These are phyloP conservation scores for Python bivittatus DNA, from an alignment of 2,113 vertebrate genomes.

Conservation along the genomic window DNA sequence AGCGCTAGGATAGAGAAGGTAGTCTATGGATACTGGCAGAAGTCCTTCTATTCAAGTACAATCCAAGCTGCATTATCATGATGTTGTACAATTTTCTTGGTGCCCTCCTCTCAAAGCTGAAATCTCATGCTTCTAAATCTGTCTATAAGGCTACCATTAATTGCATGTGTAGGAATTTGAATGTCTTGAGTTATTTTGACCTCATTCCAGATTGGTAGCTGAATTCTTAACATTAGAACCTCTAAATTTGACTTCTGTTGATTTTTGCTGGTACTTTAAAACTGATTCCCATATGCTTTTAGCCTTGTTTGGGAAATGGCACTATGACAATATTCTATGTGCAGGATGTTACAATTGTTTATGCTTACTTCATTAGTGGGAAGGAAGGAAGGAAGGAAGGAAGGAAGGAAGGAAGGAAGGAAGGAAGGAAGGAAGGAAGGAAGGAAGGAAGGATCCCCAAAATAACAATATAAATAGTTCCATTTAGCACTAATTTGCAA, in stretches of 20 bases:
- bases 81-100: background rate
- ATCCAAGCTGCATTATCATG: background rate
- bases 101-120: background rate
- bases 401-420: conserved; percentile 22
- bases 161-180: background rate
- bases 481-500: conserved; percentile 19
- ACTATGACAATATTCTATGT: background rate
- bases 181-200: background rate
- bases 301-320: no score
- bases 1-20: background rate
- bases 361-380: conserved; percentile 19
- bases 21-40: background rate
- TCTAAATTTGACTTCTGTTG: background rate
- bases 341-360: background rate
- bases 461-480: conserved; percentile 54
- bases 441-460: conserved; percentile 44
- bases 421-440: conserved; percentile 16
- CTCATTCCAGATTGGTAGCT: background rate
- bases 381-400: conserved; percentile 29
- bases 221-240: background rate
- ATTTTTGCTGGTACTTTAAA: background rate
- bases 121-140: background rate
- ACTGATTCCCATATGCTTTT: background rate
- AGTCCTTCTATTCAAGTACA: background rate
- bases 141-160: background rate